Percentiles rank a stretch among this genome's conserved stretches.
phyloP scores from a whole-genome alignment of 2,797 vertebrate species.

The Myripristis jacobus region DNA sequence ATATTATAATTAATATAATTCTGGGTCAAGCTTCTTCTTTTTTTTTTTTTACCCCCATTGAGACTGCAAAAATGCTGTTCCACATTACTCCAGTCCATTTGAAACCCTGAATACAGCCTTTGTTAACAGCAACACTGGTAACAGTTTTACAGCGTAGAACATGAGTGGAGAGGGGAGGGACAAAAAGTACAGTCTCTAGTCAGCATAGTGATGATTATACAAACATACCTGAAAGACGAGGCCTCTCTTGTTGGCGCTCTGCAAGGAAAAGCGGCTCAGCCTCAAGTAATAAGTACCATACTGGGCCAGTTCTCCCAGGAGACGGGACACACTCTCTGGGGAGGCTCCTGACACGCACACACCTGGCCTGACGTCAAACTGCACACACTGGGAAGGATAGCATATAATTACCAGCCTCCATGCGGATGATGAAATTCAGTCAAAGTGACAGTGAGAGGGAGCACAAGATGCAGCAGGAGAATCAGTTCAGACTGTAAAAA shows the following conservation, averaged over 20 bases:
- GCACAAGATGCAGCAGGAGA: constrained; percentile 25
- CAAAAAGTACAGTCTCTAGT: constrained; percentile 13
- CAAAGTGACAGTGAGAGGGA: not conserved
- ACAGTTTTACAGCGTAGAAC: constrained; percentile 46
- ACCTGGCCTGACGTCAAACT: constrained; percentile 89
- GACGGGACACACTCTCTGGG: constrained; percentile 90
- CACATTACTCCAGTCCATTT: not conserved
- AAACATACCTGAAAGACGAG: constrained; percentile 96
- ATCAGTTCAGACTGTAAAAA: constrained; percentile 38
- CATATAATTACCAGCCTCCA: constrained; percentile 39
- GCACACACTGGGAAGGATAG: constrained; percentile 79
- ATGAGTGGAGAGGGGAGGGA: not conserved
- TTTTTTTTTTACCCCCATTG: not conserved
- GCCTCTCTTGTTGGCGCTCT: constrained; percentile 89
- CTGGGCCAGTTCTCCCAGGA: constrained; percentile 90
- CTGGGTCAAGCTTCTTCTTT: too few species aligned
- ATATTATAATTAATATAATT: too few species aligned
- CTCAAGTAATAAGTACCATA: constrained; percentile 93
- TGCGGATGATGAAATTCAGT: constrained; percentile 23
- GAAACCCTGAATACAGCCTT: not conserved
- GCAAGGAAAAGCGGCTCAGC: constrained; percentile 91
- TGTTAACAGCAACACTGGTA: constrained; percentile 34
- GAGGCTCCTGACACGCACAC: constrained; percentile 94
- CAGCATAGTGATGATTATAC: constrained; percentile 62
- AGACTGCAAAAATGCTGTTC: not conserved